A percentile compares a stretch with the other conserved stretches of the same genome.
Evolutionary conservation across 2,888 invertebrate species (phyloP).

Genomic region (Altica lythri): DNA sequence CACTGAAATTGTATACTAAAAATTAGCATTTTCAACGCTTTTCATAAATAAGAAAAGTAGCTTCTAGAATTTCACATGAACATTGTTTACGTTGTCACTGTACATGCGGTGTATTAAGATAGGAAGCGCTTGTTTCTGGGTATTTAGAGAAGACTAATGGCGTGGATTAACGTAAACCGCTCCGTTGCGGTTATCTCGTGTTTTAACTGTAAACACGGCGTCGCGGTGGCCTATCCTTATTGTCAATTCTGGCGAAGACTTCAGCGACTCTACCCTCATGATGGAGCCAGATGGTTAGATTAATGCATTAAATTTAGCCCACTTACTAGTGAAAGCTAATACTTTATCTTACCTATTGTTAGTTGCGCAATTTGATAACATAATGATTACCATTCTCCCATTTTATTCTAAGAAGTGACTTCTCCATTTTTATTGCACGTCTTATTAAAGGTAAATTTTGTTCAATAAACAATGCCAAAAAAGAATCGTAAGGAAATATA

Average conservation of each 20-base stretch:
- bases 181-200: constrained; percentile 42
- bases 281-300: constrained; percentile 16
- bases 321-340: constrained; percentile 1
- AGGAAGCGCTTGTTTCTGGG: constrained; percentile 6
- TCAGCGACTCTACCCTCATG: constrained; percentile 43
- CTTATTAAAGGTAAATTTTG: no score
- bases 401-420: no score
- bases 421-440: no score
- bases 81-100: not conserved
- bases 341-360: no score
- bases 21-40: not conserved
- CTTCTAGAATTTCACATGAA: not conserved
- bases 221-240: constrained; percentile 31
- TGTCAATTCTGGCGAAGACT: constrained; percentile 29
- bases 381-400: no score
- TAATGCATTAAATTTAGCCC: not conserved
- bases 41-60: not conserved
- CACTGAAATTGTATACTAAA: not conserved
- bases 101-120: not conserved
- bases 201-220: constrained; percentile 41
- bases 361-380: no score
- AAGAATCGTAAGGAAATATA: no score
- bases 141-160: constrained; percentile 40
- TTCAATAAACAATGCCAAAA: no score
- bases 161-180: constrained; percentile 42